Base-by-base conservation (phyloP, 2,888 invertebrate species). In the Alcis repandata region DNA sequence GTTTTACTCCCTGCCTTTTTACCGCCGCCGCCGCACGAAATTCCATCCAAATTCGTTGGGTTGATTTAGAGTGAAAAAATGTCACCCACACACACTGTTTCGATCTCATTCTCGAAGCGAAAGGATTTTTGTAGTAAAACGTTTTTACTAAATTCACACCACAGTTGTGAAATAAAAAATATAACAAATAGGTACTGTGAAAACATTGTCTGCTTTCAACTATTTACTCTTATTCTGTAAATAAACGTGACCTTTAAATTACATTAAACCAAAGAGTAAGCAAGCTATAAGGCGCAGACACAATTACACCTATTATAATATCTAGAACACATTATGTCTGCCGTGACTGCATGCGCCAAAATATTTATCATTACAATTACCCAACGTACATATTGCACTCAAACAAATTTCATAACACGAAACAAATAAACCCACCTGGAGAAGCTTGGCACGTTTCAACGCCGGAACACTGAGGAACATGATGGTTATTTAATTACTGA, bases 401-500 rank as follows among this genome's bases (percentile, higher is more conserved):
- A 64, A 56, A 53, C 54, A 59, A 53, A 54, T 53, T 54, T 64
- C 53, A 59, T 59, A 54, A 49, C 36, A 52, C 33, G 40, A 43
- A 58, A 54, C 43, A 54, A 64, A 64, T 64, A 59, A 56, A 56
- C 51, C 32, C 43, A 59, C 59, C 54, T 64, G 54, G 20, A 59
- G 10, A 40, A 32, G 49, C 27, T 58, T 64, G 69, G 65, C 68
- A 65, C 33, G 41, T 43, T 52, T 54, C 36, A 48, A 20, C 63
- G 45, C 46, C 38, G 43, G 22, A 67, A 58, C 56, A 52, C 40
- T 59, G 53, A 56, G 17, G 32, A 9, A 49, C 19, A 56, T 43
- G 56, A 63, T 60, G 52, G 46, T 53, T 73, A 72, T 73, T 27
- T 73, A 75, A 75, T 79, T 74, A 73, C 68, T 56, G 22, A 62